phyloP scores from a whole-genome alignment of 2,797 vertebrate species.

The Lophotriccus pileatus region DNA sequence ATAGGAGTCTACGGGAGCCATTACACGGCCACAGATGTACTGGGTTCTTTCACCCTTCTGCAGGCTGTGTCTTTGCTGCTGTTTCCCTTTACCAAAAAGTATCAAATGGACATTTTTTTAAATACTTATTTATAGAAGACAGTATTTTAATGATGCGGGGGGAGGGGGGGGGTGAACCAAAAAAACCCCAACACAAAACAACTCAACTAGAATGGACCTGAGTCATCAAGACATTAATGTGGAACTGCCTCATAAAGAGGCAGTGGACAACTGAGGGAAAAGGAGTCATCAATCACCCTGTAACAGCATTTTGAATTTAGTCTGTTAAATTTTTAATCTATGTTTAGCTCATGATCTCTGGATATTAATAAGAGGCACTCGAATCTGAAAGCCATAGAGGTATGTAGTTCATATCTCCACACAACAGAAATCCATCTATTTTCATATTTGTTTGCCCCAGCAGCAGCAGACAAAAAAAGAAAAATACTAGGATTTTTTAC shows the following conservation, averaged over 20 bases:
- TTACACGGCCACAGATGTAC: fast-evolving
- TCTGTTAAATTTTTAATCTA: neutral
- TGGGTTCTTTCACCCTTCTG: neutral
- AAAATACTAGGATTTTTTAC: neutral
- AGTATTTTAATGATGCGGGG: neutral
- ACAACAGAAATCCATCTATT: neutral
- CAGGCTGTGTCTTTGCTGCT: neutral
- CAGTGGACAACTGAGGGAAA: neutral
- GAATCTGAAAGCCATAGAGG: neutral
- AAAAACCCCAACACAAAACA: neutral
- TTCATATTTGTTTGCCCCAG: neutral
- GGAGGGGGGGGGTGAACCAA: too few relatives aligned
- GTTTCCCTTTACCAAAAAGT: neutral
- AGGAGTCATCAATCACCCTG: neutral
- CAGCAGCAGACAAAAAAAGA: neutral
- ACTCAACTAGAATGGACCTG: neutral
- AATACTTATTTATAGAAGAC: neutral
- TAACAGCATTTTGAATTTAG: neutral
- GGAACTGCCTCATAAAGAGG: neutral
- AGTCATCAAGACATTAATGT: neutral
- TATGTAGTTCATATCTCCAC: neutral
- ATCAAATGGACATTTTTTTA: neutral
- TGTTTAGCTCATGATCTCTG: neutral
- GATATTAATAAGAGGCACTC: neutral
- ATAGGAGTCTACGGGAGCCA: fast-evolving